These are phyloP conservation scores for Anabacerthia variegaticeps DNA, from an alignment of 2,797 vertebrate species.

Conservation along the genomic window DNA sequence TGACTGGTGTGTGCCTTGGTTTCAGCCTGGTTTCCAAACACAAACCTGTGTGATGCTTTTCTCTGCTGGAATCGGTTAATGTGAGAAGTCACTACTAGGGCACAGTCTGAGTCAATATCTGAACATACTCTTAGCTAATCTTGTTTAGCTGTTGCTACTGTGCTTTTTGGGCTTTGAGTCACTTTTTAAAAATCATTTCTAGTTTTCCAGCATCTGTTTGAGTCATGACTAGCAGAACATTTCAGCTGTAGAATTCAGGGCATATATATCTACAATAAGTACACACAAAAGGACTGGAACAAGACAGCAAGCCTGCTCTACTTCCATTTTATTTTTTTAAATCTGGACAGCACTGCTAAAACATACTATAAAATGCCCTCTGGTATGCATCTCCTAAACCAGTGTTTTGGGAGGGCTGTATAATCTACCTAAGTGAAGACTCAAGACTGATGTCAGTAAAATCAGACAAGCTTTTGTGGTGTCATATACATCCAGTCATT, in stretches of 20 bases:
- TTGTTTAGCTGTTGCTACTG: slow-evolving; percentile 1
- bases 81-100: background rate
- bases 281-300: background rate
- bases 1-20: background rate
- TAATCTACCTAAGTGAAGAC: background rate
- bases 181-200: background rate
- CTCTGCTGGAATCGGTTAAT: background rate
- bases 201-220: slow-evolving; percentile 1
- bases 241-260: background rate
- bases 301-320: background rate
- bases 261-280: background rate
- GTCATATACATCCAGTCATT: background rate
- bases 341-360: background rate
- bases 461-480: background rate
- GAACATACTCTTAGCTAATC: background rate
- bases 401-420: background rate
- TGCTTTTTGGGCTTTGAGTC: slow-evolving; percentile 6
- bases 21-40: background rate
- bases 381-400: background rate
- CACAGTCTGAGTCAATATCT: background rate
- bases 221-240: background rate
- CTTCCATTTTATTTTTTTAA: background rate
- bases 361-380: background rate
- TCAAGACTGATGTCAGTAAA: background rate
- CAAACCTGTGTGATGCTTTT: background rate